Conservation (phyloP, 2,113 vertebrate genomes). For the Hymenochirus boettgeri region DNA sequence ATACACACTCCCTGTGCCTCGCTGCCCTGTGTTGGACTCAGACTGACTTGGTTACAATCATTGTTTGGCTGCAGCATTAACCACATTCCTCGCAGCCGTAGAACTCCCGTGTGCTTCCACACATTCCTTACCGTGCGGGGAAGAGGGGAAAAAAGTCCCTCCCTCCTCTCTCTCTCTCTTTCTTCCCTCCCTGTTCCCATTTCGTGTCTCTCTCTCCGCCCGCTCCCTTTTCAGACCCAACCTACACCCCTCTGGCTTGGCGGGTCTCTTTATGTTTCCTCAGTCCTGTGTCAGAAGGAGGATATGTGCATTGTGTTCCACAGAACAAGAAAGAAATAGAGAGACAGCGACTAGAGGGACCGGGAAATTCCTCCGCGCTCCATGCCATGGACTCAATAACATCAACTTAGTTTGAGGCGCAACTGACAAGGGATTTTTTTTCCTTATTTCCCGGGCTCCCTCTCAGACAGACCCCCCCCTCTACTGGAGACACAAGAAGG, state of each 20-base stretch:
- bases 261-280: conserved; percentile 15
- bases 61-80: conserved; percentile 80
- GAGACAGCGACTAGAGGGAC: conserved; percentile 45
- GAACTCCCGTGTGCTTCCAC: conserved; percentile 80
- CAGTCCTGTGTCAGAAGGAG: not conserved
- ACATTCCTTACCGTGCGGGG: conserved; percentile 76
- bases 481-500: not conserved
- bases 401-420: conserved; percentile 77
- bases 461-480: not conserved
- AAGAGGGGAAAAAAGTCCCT: conserved; percentile 65
- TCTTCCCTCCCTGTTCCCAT: conserved; percentile 6
- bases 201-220: conserved; percentile 1
- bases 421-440: conserved; percentile 64
- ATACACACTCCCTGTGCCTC: not conserved
- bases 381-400: conserved; percentile 78
- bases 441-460: not conserved
- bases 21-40: conserved; percentile 10
- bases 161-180: conserved; percentile 18
- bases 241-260: conserved; percentile 41
- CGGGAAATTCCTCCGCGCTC: conserved; percentile 75
- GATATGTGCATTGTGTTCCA: not conserved
- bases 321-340: conserved; percentile 14
- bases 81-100: conserved; percentile 86
- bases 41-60: conserved; percentile 70
- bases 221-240: conserved; percentile 8